Conservation (phyloP, 2,888 invertebrate genomes). For the Amblyjoppa proteus region DNA sequence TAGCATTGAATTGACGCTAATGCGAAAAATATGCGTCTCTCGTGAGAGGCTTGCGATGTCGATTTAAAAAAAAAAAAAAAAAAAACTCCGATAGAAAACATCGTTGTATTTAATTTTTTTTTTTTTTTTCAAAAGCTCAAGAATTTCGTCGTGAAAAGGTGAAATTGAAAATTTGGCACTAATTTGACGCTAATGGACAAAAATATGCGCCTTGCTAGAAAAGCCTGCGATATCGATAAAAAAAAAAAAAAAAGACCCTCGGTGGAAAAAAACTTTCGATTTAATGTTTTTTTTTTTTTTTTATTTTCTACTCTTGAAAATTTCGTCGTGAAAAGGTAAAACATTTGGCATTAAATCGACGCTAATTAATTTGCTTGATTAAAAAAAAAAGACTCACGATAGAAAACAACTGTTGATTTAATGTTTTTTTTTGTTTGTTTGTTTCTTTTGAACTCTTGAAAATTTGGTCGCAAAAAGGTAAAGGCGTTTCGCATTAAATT, state of each 20-base stretch:
- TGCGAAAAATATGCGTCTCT: background rate
- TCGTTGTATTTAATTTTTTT: background rate
- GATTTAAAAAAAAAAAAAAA: background rate
- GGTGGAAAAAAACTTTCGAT: background rate
- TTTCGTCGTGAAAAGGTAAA: background rate
- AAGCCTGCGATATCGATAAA: no score
- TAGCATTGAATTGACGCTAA: slow-evolving; percentile 1
- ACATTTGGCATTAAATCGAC: background rate
- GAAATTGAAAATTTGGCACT: background rate
- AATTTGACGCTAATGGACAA: background rate
- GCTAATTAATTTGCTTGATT: background rate
- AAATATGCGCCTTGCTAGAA: background rate
- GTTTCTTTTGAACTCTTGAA: background rate
- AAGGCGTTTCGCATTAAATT: background rate
- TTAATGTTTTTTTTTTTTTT: background rate
- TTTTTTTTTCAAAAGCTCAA: no score
- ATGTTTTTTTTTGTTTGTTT: background rate
- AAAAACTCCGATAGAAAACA: background rate
- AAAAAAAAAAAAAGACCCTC: background rate
- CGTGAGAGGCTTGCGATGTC: background rate
- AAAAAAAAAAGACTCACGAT: background rate
- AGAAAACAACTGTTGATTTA: background rate
- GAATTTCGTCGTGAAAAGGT: background rate
- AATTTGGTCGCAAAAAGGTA: background rate
- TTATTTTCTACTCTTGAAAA: background rate